Evolutionary conservation across 2,113 vertebrate genomes (phyloP).

Genomic region (Cromileptes altivelis): DNA sequence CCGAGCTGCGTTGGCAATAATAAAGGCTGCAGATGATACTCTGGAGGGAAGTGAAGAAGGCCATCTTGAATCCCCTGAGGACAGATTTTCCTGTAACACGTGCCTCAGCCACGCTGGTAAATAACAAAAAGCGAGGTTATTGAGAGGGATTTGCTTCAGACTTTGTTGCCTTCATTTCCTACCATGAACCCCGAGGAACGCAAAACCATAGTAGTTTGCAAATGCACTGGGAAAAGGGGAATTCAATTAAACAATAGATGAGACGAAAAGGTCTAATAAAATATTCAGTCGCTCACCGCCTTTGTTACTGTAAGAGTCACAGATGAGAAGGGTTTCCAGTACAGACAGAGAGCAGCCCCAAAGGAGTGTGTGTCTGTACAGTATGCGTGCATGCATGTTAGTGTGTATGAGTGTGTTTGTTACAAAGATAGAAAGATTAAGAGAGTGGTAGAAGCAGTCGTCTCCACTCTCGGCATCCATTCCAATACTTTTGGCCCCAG

Average conservation of each 20-base stretch:
- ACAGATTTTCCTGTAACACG: conserved; percentile 54
- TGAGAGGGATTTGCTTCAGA: conserved; percentile 53
- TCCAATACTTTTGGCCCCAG: conserved; percentile 20
- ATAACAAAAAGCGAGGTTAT: conserved; percentile 56
- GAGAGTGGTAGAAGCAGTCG: not conserved
- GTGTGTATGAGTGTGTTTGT: conserved; percentile 14
- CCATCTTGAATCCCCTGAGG: conserved; percentile 61
- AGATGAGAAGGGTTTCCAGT: conserved; percentile 37
- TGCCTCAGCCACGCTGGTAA: conserved; percentile 41
- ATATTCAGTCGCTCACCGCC: conserved; percentile 60
- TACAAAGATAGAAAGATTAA: conserved; percentile 6
- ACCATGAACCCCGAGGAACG: conserved; percentile 30
- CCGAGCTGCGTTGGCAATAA: conserved; percentile 69
- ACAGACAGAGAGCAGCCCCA: conserved; percentile 38
- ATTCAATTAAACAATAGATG: conserved; percentile 61
- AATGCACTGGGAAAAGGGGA: conserved; percentile 15
- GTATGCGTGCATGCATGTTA: not conserved
- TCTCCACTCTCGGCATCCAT: conserved; percentile 1
- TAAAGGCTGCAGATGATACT: conserved; percentile 70
- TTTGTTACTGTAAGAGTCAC: conserved; percentile 56
- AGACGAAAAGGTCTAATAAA: conserved; percentile 61
- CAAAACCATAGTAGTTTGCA: conserved; percentile 8
- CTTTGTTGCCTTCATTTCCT: conserved; percentile 59
- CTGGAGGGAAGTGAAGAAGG: conserved; percentile 56
- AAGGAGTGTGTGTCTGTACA: conserved; percentile 14